phyloP scores from a whole-genome alignment of 2,888 invertebrate species.

The Malacosoma neustria region DNA sequence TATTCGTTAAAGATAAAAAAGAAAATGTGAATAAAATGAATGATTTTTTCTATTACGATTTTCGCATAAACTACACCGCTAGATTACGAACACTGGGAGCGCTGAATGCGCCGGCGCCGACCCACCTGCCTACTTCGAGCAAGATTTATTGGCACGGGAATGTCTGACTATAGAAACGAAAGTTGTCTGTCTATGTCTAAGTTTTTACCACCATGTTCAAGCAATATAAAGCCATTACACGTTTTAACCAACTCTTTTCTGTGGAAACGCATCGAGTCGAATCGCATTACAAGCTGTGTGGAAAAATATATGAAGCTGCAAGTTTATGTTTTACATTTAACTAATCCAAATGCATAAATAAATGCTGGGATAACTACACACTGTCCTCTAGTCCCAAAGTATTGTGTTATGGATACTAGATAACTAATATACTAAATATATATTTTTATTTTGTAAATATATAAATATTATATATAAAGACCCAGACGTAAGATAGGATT shows the following conservation, averaged over 20 bases:
- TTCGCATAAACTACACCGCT: neutral
- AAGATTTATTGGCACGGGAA: conserved; percentile 43
- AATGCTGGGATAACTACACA: no score
- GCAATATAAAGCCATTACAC: neutral
- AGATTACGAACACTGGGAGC: neutral
- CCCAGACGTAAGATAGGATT: no score
- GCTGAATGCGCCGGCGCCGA: conserved; percentile 44
- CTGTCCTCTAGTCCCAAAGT: no score
- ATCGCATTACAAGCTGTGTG: neutral
- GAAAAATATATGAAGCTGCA: neutral
- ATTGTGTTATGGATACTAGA: no score
- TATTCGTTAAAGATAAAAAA: no score
- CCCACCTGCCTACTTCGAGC: conserved; percentile 45
- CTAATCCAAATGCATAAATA: no score
- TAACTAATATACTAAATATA: no score
- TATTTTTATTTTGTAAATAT: no score
- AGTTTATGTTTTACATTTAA: neutral
- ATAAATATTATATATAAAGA: no score
- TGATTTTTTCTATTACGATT: no score
- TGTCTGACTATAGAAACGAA: neutral
- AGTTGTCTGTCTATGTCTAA: neutral
- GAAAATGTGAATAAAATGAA: no score
- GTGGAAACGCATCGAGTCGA: neutral
- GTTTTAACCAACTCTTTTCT: neutral
- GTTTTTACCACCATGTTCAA: neutral